A percentile compares a stretch with the other conserved stretches of the same genome.
Evolutionary conservation across 2,797 vertebrate genomes (phyloP).

Genomic region (Capromys pilorides): DNA sequence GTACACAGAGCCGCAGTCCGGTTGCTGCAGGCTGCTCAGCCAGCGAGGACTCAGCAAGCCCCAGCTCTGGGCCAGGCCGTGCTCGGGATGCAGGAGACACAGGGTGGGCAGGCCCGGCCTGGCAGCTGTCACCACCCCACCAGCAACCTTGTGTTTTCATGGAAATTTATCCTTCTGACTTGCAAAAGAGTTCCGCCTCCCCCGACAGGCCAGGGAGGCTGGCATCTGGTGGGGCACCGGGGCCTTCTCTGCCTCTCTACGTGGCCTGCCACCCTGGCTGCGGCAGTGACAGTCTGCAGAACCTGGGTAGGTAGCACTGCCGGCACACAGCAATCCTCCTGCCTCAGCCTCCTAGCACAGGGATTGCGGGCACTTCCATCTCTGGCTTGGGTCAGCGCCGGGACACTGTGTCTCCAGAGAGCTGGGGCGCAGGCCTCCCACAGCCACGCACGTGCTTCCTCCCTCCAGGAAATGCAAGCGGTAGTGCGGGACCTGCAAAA

Average conservation of each 20-base stretch:
- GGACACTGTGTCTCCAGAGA: accelerated
- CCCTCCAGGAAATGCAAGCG: neutral
- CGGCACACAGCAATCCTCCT: neutral
- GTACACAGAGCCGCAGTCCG: neutral
- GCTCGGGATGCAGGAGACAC: neutral
- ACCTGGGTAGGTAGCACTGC: neutral
- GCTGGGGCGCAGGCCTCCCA: accelerated
- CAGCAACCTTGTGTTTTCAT: neutral
- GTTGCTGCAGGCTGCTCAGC: accelerated
- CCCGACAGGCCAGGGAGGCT: neutral
- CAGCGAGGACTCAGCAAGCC: neutral
- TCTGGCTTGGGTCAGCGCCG: neutral
- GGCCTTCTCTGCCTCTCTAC: neutral
- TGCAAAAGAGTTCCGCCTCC: neutral
- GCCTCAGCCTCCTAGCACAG: neutral
- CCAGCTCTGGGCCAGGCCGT: neutral
- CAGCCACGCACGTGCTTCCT: accelerated
- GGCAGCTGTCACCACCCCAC: neutral
- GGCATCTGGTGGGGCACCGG: accelerated
- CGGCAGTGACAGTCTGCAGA: accelerated
- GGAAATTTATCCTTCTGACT: neutral
- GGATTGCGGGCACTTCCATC: neutral
- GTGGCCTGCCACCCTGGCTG: accelerated
- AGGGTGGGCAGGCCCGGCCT: accelerated
- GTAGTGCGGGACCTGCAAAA: neutral